Base-by-base conservation (phyloP, 2,888 invertebrate species). In the Byasa hedistus region DNA sequence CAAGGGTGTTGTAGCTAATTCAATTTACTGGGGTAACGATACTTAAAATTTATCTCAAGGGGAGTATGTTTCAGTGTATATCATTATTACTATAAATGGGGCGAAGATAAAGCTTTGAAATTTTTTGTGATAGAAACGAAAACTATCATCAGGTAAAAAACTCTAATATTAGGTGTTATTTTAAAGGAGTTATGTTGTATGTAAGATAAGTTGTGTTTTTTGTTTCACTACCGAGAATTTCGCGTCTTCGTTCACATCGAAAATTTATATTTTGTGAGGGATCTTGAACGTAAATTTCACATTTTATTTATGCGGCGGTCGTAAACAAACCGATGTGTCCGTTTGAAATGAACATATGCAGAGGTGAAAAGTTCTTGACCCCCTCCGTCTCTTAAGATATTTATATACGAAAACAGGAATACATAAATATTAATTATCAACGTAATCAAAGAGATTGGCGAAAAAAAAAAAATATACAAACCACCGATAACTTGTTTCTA, bases 321-420 rank as follows among this genome's bases (percentile, higher is more conserved):
- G 51, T 54, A 61, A 65, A 65, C 27, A 61, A 39, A 39, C 61
- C 27, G 51, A 61, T 19, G 24, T 21, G 36, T 61, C 24, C 21
- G n/a, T 58, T 36, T 52, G 57, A 62, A 58, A 58, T 27, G 58
- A 22, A 39, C 44, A 62, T 44, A 44, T 61, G 62, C 39, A 55
- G 55, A 66, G 66, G 66, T 66, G 61, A 66, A 62, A 62, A 66
- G 66, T 66, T 58, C 62, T 66, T 62, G 66, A 66, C 66, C 66
- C 27, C n/a, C n/a, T n/a, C n/a, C 61, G 39, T 27, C 66, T 54
- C 27, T 52, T 10, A 57, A 61, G 27, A 66, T 55, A 56, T 57
- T 22, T 44, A 57, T 57, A 66, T 61, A 54, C 24, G 5, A 44
- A 44, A 66, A 59, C 57, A 54, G 51, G 61, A 55, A 66, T 57